Evolutionary conservation across 2,113 vertebrate genomes (phyloP), one percentile per base, ranked within the genome.

Genomic region (Syngnathoides biaculeatus): DNA sequence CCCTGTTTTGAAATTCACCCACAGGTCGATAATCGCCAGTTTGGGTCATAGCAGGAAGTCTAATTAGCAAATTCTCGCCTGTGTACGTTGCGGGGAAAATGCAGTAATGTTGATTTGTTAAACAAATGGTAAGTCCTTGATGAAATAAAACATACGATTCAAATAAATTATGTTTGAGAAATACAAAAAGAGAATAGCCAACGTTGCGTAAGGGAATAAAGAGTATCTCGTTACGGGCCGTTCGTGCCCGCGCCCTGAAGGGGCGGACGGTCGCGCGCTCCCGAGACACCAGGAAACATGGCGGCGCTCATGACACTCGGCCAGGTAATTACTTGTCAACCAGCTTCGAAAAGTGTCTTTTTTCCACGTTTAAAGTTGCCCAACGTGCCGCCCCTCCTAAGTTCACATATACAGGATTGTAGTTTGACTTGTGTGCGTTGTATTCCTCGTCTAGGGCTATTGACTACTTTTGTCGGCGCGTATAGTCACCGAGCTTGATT

Each of bases 221-320:
- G 1, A 20, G n/a, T 39, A 57, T 11, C 30, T 6, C 6, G 6
- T 57, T 30, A 6, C 20, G 56, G 5, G 63, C 57, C 64, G 79
- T 78, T 84, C 87, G 86, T 72, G 53, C 72, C 30, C 78, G 76
- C 30, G 48, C 55, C 59, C 24, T 62, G 64, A 30, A 82, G 74
- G 79, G 78, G 84, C 64, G 84, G 82, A 77, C 72, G 87, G 85
- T 88, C 87, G 89, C 87, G 89, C 90, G 74, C 78, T 78, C 84
- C 70, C 83, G 87, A 70, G 64, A 78, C 81, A 90, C 80, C 87
- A 91, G 94, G 93, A 92, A 96, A 97, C 89, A 97, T 96, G 95
- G 95, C 95, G 85, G 94, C 95, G 90, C 93, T 95, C 84, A 91
- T 94, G 82, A 92, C 94, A 45, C 88, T 94, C 75, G 86, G 88